These are phyloP conservation scores for Globicephala melas DNA, from an alignment of 2,113 vertebrate species.

Conservation along the genomic window DNA sequence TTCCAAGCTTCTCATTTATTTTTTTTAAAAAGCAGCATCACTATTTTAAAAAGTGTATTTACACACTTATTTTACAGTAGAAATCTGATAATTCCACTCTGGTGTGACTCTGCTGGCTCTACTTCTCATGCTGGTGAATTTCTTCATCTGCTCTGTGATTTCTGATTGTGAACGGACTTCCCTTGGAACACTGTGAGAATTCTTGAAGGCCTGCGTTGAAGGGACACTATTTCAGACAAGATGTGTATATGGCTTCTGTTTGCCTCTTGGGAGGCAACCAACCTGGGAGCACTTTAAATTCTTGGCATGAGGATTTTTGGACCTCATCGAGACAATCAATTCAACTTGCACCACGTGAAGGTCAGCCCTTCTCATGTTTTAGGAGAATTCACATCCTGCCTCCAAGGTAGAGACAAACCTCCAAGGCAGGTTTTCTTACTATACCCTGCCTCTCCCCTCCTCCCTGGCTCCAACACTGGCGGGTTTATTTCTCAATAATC, in stretches of 20 bases:
- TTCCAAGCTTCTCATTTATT: not conserved
- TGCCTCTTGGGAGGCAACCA: not conserved
- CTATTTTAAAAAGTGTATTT: not conserved
- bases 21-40: not conserved
- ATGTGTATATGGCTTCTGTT: not conserved
- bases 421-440: not conserved
- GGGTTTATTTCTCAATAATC: not conserved
- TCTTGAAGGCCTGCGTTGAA: not conserved
- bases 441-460: fast-evolving
- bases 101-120: not conserved
- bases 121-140: not conserved
- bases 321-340: not conserved
- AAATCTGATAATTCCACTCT: not conserved
- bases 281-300: not conserved
- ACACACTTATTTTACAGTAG: not conserved
- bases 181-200: not conserved
- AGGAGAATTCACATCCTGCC: not conserved
- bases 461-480: too few species aligned
- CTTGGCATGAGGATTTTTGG: not conserved
- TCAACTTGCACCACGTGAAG: not conserved
- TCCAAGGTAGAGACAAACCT: not conserved
- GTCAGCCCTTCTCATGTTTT: not conserved
- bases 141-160: not conserved
- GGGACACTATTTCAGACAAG: not conserved
- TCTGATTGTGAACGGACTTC: not conserved